Evolutionary conservation across 1,140 invertebrate genomes (phyloP), one percentile per base, ranked within the genome.

Genomic region (Aphaenogaster rudis): DNA sequence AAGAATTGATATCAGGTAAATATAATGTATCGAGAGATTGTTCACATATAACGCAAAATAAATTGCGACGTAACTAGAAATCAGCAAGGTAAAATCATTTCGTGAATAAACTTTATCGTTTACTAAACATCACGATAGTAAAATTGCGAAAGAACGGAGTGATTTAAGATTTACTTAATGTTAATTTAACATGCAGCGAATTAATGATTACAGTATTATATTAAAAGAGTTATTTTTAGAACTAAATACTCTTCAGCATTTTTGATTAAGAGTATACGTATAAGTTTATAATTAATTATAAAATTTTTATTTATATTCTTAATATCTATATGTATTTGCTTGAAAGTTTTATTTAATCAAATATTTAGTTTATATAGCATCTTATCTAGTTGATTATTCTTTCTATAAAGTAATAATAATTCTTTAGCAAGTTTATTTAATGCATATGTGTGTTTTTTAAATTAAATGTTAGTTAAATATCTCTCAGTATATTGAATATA

Each of bases 1-100:
- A 79, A 50, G 15, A 66, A 9, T 11, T 78, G 39, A 50, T 79
- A 21, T 61, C 3, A 77, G 3, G 11, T 36, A 33, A 79, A 52
- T 66, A 3, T 42, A 50, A 50, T 42, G 28, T 6, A 52, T 3
- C 7, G 6, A 50, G 28, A 79, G 17, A 11, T 64, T 64, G 8
- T 48, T 33, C 28, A 36, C 8, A 45, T 80, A n/a, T 17, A 1
- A 52, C n/a, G 11, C 4, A 28, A 39, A 52, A 57, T 80, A 45
- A 52, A 67, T 4, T 45, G n/a, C 13, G 17, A 54, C 21, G 33
- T 21, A 80, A 52, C 4, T 79, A 54, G 3, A 52, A 54, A 3
- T 21, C 17, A 36, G 17, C 6, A 36, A 54, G n/a, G n/a, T 67
- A 52, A 42, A 80, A 50, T 28, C 15, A 21, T 78, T 61, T 66